Conservation (phyloP, 2,113 vertebrate species). For the Acrocephalus arundinaceus region DNA sequence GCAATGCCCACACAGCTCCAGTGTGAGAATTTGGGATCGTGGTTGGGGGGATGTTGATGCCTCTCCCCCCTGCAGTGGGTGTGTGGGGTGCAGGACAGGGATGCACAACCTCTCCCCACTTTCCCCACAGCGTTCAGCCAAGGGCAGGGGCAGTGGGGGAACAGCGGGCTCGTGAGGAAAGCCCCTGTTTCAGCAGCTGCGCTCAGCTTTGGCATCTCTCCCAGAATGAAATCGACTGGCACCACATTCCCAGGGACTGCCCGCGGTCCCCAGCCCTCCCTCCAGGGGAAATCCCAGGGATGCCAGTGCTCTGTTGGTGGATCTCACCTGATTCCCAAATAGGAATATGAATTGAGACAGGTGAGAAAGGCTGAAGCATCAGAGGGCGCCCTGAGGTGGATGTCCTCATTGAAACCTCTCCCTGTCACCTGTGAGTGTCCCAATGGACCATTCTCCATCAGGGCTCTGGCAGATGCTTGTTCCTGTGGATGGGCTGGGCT, state of each 20-base stretch:
- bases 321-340: background rate
- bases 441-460: background rate
- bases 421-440: background rate
- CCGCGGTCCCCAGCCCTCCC: background rate
- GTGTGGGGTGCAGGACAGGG: background rate
- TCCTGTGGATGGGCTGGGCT: background rate
- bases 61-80: background rate
- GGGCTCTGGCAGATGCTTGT: background rate
- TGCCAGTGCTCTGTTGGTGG: rapidly evolving
- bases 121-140: rapidly evolving
- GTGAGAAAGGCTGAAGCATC: background rate
- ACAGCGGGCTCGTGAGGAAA: conserved; percentile 43
- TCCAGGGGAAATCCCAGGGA: background rate
- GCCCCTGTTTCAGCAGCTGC: conserved; percentile 39
- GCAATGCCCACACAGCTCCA: background rate
- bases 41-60: rapidly evolving
- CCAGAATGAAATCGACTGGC: conserved; percentile 34
- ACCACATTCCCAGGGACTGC: background rate
- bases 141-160: background rate
- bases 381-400: rapidly evolving
- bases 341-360: background rate
- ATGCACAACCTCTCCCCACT: background rate
- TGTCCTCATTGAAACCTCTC: background rate
- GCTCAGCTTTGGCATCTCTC: conserved; percentile 43
- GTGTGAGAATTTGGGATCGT: rapidly evolving